Evolutionary conservation across 2,113 vertebrate species (phyloP).

Genomic region (Vicugna pacos): DNA sequence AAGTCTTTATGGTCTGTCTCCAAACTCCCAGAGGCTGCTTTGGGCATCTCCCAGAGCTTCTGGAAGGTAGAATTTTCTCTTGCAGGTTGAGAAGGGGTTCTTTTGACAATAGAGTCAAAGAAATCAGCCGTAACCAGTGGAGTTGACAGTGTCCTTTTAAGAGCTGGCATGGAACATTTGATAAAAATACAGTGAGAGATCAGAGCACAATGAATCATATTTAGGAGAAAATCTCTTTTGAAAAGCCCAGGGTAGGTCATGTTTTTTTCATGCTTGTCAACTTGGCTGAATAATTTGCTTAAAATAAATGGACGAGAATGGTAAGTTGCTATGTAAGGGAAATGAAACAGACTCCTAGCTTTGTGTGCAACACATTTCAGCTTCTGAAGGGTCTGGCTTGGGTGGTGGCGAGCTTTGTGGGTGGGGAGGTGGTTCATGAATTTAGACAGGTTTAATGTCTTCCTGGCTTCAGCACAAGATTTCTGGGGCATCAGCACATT

Average conservation of each 20-base stretch:
- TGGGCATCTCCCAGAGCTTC: not conserved
- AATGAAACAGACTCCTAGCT: conserved; percentile 3
- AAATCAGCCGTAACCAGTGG: conserved; percentile 8
- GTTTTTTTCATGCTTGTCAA: conserved; percentile 80
- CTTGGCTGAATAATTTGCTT: conserved; percentile 76
- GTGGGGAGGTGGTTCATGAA: not conserved
- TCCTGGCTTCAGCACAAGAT: conserved; percentile 63
- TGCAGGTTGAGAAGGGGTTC: conserved; percentile 18
- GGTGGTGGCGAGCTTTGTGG: not conserved
- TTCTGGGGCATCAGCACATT: conserved; percentile 42
- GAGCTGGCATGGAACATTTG: conserved; percentile 61
- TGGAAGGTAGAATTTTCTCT: conserved; percentile 41
- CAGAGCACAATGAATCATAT: conserved; percentile 74
- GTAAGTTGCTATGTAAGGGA: conserved; percentile 53
- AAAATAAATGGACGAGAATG: conserved; percentile 66
- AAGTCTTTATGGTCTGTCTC: not conserved
- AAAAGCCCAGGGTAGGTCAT: conserved; percentile 69
- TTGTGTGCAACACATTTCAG: not conserved
- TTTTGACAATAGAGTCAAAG: conserved; percentile 63
- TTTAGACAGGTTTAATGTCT: conserved; percentile 50
- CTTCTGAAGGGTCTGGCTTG: conserved; percentile 37
- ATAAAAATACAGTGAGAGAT: conserved; percentile 61
- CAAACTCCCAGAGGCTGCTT: not conserved
- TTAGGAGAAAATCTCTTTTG: conserved; percentile 74
- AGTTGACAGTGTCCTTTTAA: conserved; percentile 66